Evolutionary conservation across 2,888 invertebrate genomes (phyloP), one percentile per base, ranked within the genome.

Genomic region (Andrena bucephala): DNA sequence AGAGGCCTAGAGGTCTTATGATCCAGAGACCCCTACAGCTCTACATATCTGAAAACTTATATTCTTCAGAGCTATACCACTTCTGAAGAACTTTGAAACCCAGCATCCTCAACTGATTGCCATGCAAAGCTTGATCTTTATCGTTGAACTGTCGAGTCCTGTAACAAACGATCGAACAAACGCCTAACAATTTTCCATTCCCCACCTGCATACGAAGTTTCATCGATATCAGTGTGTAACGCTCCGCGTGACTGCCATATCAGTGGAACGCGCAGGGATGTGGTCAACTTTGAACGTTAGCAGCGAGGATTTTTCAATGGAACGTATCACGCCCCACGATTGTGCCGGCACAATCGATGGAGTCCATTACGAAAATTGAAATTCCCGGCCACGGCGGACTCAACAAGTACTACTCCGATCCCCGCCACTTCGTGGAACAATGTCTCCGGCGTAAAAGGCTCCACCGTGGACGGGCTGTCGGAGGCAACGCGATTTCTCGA

Each of bases 321-420:
- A 16, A 50, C 48, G n/a, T 6, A 57, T 52, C 60, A 31, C 67
- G 60, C 13, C 20, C 5, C 20, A 0, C 68, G 75, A 75, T 57
- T 57, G 57, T 57, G 27, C 24, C 57, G 60, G 10, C 27, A 20
- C 24, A 84, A 72, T 79, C 78, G 87, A 86, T 82, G 72, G 54
- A 77, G 60, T 77, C 82, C 87, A 86, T 86, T 87, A 86, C 67
- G 71, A 79, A 77, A 86, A 86, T 86, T 87, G 82, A 57, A 85
- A 83, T 82, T 69, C 82, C 62, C 65, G 20, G 66, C 54, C 62
- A 73, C 57, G 20, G 57, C 60, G 72, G 54, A 60, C 71, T 86
- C 86, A 86, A 87, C 86, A 86, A 86, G 82, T 86, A 85, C 63
- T 86, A 85, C 63, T 69, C 42, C 54, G 69, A 59, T 69, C 77